A percentile compares a stretch with the other conserved stretches of the same genome.
phyloP scores from a whole-genome alignment of 2,888 invertebrate genomes.

The Rosalia funebris region DNA sequence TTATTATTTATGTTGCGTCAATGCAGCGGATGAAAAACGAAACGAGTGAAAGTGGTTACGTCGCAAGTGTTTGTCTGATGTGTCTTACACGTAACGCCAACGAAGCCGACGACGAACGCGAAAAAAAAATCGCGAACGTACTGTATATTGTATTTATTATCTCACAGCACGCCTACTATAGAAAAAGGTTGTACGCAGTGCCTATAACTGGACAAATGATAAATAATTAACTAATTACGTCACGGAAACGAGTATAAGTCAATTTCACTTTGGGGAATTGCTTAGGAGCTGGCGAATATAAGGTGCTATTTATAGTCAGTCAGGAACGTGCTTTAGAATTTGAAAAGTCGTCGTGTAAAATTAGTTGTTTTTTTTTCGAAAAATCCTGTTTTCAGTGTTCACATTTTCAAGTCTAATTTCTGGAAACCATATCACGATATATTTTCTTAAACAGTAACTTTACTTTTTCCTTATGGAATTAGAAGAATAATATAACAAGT shows the following conservation, averaged over 20 bases:
- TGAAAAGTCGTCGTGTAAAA: too few relatives aligned
- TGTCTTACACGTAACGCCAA: conserved; percentile 6
- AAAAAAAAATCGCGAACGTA: neutral
- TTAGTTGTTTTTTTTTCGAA: too few relatives aligned
- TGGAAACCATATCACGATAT: too few relatives aligned
- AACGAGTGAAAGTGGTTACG: conserved; percentile 23
- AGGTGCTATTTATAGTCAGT: too few relatives aligned
- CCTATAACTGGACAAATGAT: conserved; percentile 4
- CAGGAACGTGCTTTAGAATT: too few relatives aligned
- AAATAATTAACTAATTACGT: conserved; percentile 5
- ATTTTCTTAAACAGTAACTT: too few relatives aligned
- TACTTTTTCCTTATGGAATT: too few relatives aligned
- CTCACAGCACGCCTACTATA: neutral
- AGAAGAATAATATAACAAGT: too few relatives aligned
- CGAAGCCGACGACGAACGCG: neutral
- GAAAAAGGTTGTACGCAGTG: neutral
- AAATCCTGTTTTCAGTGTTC: too few relatives aligned
- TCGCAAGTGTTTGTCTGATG: conserved; percentile 3
- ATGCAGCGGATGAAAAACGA: conserved; percentile 1
- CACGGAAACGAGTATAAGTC: neutral
- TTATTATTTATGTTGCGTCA: conserved; percentile 21
- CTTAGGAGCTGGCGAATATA: neutral
- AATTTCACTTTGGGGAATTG: conserved; percentile 2
- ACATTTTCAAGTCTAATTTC: too few relatives aligned
- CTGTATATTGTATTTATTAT: neutral